Base-by-base conservation (phyloP, 2,888 invertebrate species). In the Dastarcus helophoroides region DNA sequence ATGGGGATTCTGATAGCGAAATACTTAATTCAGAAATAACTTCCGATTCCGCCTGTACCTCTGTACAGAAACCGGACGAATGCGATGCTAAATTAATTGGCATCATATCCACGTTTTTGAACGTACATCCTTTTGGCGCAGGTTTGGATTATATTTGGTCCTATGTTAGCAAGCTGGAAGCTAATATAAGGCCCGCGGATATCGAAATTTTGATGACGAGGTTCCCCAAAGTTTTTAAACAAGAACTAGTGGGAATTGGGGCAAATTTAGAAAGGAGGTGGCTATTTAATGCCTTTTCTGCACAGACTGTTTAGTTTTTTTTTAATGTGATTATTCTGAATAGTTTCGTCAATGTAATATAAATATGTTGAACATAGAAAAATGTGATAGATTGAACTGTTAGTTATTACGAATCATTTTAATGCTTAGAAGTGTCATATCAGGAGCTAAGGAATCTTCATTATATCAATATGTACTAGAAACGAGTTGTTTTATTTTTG, bases 81-180 rank as follows among this genome's bases (percentile, higher is more conserved):
- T 65, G 63, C 33, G 78, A 79, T 54, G 86, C 84, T 0, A 78
- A 76, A 55, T 67, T 86, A n/a, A 78, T 88, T 43, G 84, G 85
- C 35, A 68, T 94, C 33, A 79, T 89, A 48, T 82, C 91, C 3
- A 83, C 89, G 4, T 94, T 90, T 63, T 69, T 94, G 30, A 77
- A 88, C 62, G 84, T 94, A 21, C 93, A 94, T 63, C 94, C 93
- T 0, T 82, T 83, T 52, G 94, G 94, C 26, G 90, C 91, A 2
- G 84, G 83, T 35, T 69, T 88, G 2, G 89, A 88, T 56, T 86
- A 88, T 60, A 79, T 94, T 40, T 85, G 85, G 69, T 86, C 85
- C 5, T 94, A 91, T 62, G 73, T 94, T 12, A 82, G 84, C 49
- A 84, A 83, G 51, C 65, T 88, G 42, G 79, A 84, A 47, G 68